Evolutionary conservation across 2,888 invertebrate species (phyloP), one percentile per base, ranked within the genome.

Genomic region (Cordilura impudica): DNA sequence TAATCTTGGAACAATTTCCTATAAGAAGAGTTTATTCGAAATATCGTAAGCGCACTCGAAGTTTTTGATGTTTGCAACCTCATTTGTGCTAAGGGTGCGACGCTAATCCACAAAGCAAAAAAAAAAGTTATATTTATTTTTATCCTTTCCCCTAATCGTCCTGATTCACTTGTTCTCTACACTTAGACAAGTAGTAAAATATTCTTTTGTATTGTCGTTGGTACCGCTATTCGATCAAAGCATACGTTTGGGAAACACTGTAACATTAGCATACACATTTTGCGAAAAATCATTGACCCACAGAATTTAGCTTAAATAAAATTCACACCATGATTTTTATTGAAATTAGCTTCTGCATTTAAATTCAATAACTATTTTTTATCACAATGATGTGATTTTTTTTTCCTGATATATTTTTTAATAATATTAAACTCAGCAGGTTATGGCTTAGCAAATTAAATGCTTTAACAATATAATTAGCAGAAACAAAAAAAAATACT

Each of bases 401-500:
- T 73, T 69, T 56, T 49, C 31, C 16, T 39, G 21, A 39, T 39
- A 35, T 14, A 23, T 10, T 49, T 56, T 12, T 49, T 51, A 49
- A 23, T 60, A 65, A 70, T 70, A 71, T 71, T 61, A 43, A 72
- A 69, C 79, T 67, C 79, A 79, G 79, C 79, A 79, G 79, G 79
- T 69, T 75, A 79, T 79, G 79, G 79, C 67, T 79, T 79, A 75
- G 75, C 79, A 63, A 79, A 79, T 79, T 79, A 79, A 79, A 75
- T 75, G 75, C 75, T 79, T 79, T 79, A 79, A 79, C 72, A 72
- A 79, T 75, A 65, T 79, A 79, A 79, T 79, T 79, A 79, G 75
- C 71, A 53, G 71, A 72, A 60, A 71, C 18, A 47, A 26, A 26
- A 10, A 54, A 43, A 60, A 69, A 66, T 18, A 47, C 23, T 45